Percentiles rank a stretch among this genome's conserved stretches.
These are phyloP conservation scores for Plutomurus gul DNA, from an alignment of 1,140 invertebrate genomes.

Conservation along the genomic window DNA sequence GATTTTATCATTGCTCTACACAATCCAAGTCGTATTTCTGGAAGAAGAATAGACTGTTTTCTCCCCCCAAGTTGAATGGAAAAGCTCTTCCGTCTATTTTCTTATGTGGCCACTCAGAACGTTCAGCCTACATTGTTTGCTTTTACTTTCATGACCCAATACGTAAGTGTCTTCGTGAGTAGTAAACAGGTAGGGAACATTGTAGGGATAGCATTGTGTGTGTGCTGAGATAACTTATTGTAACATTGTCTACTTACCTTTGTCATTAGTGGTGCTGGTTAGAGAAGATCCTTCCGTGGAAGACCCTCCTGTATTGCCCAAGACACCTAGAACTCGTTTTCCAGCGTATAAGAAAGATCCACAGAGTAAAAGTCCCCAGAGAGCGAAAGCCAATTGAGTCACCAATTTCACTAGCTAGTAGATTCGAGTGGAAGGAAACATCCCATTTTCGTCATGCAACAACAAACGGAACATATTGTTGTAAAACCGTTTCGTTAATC, in stretches of 20 bases:
- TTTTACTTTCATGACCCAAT: not conserved
- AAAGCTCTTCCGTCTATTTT: too few relatives aligned
- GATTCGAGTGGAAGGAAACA: not conserved
- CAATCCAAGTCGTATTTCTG: too few relatives aligned
- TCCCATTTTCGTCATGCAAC: not conserved
- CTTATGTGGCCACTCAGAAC: too few relatives aligned
- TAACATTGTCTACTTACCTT: constrained; percentile 40
- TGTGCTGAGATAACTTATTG: too few relatives aligned
- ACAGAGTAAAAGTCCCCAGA: constrained; percentile 65
- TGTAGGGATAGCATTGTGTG: not conserved
- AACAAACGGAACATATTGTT: too few relatives aligned
- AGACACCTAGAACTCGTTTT: constrained; percentile 46
- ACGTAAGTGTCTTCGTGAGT: not conserved
- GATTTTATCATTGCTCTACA: too few relatives aligned
- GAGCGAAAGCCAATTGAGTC: constrained; percentile 64
- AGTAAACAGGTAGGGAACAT: not conserved
- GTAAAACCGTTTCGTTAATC: too few relatives aligned
- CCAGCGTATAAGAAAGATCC: constrained; percentile 64
- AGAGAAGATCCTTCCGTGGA: constrained; percentile 38
- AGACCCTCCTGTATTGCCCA: constrained; percentile 44
- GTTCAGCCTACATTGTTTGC: too few relatives aligned
- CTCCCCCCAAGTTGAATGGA: too few relatives aligned
- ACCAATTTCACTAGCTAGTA: constrained; percentile 61
- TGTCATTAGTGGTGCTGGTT: constrained; percentile 52
- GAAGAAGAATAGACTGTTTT: too few relatives aligned